Evolutionary conservation across 1,140 invertebrate species (phyloP).

Genomic region (Ephestia elutella): DNA sequence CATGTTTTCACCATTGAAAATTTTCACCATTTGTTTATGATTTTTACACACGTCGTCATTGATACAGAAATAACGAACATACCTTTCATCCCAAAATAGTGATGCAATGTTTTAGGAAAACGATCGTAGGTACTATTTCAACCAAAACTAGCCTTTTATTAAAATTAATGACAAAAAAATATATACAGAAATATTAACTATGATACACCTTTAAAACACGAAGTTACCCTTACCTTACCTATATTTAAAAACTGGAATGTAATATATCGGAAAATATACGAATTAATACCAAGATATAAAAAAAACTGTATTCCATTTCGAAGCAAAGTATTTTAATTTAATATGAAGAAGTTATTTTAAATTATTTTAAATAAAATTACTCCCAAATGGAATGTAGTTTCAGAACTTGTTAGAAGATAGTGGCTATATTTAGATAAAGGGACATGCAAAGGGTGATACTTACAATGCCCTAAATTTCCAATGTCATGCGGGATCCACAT

Average conservation of each 20-base stretch:
- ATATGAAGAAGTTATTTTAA: neutral
- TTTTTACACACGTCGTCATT: too few species aligned
- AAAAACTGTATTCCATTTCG: neutral
- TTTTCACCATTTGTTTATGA: too few species aligned
- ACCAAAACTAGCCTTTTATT: too few species aligned
- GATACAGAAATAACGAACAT: too few species aligned
- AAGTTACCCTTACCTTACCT: neutral
- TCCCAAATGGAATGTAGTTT: neutral
- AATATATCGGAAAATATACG: neutral
- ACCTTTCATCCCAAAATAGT: too few species aligned
- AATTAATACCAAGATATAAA: neutral
- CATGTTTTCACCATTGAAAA: too few species aligned
- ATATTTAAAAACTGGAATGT: neutral
- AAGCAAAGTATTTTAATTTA: neutral
- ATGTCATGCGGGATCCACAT: conserved; percentile 64
- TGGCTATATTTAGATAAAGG: too few species aligned
- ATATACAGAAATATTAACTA: too few species aligned
- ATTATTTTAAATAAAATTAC: too few species aligned
- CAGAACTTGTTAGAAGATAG: neutral
- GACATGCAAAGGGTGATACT: conserved; percentile 40
- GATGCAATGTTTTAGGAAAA: neutral
- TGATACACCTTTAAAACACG: too few species aligned
- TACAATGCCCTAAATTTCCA: conserved; percentile 68
- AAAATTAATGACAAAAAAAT: too few species aligned
- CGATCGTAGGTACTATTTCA: too few species aligned